These are phyloP conservation scores for Lutraria lutraria DNA, from an alignment of 2,888 invertebrate genomes.

Conservation along the genomic window DNA sequence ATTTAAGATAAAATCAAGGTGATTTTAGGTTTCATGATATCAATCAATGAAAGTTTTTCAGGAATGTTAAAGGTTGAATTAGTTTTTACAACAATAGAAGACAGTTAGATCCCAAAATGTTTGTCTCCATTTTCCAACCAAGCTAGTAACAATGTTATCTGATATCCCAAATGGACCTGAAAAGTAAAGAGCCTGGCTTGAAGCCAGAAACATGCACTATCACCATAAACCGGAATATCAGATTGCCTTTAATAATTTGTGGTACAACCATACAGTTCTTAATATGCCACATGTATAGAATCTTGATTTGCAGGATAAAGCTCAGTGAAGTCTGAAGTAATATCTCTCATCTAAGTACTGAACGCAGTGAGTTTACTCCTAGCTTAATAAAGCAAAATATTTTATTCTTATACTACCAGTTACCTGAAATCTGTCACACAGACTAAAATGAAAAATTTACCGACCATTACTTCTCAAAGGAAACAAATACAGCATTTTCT, in stretches of 20 bases:
- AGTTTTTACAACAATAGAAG: background rate
- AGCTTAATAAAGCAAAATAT: background rate
- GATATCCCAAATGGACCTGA: background rate
- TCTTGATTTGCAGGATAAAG: background rate
- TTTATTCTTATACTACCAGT: background rate
- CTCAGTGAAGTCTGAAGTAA: background rate
- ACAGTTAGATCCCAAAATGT: background rate
- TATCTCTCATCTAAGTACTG: background rate
- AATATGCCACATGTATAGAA: background rate
- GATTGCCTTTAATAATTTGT: background rate
- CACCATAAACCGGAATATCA: background rate
- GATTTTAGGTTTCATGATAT: background rate
- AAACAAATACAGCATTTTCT: background rate
- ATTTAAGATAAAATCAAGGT: background rate
- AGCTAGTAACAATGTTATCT: background rate
- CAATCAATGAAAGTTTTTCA: background rate
- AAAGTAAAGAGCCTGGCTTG: background rate
- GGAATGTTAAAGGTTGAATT: background rate
- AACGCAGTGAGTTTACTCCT: background rate
- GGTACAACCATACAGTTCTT: no score
- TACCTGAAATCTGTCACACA: slow-evolving; percentile 1
- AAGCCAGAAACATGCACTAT: slow-evolving; percentile 10
- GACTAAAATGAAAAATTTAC: background rate
- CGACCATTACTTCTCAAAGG: background rate
- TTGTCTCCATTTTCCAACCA: background rate